These are phyloP conservation scores for Notospermus geniculatus DNA, from an alignment of 1,140 invertebrate genomes.

Conservation along the genomic window DNA sequence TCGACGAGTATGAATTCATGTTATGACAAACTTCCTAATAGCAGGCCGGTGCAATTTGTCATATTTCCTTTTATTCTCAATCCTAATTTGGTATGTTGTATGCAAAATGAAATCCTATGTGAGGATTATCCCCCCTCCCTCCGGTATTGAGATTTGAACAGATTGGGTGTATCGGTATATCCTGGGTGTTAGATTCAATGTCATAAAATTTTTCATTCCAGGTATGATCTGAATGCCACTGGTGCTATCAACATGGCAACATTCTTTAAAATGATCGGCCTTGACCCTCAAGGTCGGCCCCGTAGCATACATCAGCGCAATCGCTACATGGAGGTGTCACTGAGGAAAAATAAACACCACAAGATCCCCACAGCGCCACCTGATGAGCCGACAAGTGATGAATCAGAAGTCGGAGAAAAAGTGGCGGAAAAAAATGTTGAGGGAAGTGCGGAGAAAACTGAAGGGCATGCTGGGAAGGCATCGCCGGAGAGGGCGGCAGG, in stretches of 20 bases:
- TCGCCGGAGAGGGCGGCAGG: not conserved
- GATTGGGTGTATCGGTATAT: too few relatives aligned
- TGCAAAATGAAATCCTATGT: too few relatives aligned
- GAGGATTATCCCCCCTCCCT: too few relatives aligned
- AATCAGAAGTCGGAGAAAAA: slow-evolving; percentile 5
- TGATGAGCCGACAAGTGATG: slow-evolving; percentile 18
- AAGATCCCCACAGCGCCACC: not conserved
- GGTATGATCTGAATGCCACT: slow-evolving; percentile 34
- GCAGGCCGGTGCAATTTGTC: too few relatives aligned
- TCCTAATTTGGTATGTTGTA: too few relatives aligned
- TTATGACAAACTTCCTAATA: too few relatives aligned
- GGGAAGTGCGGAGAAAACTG: too few relatives aligned
- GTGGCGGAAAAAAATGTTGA: not conserved
- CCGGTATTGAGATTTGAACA: too few relatives aligned
- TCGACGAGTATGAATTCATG: too few relatives aligned
- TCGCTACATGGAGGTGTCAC: not conserved
- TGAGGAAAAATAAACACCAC: not conserved
- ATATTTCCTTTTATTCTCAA: too few relatives aligned
- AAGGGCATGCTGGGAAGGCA: slow-evolving; percentile 5
- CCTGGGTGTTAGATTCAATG: too few relatives aligned
- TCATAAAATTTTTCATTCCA: too few relatives aligned
- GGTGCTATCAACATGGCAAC: slow-evolving; percentile 28
- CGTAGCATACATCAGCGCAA: slow-evolving; percentile 10
- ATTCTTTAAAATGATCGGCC: slow-evolving; percentile 29
- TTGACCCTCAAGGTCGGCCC: slow-evolving; percentile 25